Base-by-base conservation (phyloP, 2,113 vertebrate species). In the Pluvianellus socialis region DNA sequence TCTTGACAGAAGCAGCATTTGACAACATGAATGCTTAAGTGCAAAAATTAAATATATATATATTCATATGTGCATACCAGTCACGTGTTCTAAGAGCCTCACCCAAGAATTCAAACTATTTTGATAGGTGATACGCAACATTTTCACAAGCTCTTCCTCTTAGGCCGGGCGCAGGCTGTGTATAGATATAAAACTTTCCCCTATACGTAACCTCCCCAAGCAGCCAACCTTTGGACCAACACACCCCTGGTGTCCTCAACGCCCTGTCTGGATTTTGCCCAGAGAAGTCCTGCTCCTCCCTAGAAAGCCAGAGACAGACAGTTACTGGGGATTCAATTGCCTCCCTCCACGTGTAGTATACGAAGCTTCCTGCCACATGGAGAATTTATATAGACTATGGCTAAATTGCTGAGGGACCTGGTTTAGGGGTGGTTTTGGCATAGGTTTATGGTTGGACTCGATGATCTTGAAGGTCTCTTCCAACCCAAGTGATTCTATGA, bases 71-170 rank as follows among this genome's bases (percentile, higher is more conserved):
- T 0, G 50, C 11, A 92, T 40, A 59, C 10, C 20, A 59, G 12
- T 38, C 61, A 63, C 59, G 28, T 9, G 66, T 10, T 74, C 10
- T 7, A 27, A 26, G 26, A 80, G 56, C 65, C 58, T 89, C 73
- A 91, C 24, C 38, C 62, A 95, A 79, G 83, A 91, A 87, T 75
- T 90, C 70, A 10, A 94, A 90, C 50, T 76, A 62, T 89, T 95
- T 70, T 65, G 32, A 76, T 50, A 67, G 45, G 42, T 53, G 45
- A 63, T 33, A 26, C 7, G 63, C 38, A 58, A 1, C 21, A 49
- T 70, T 87, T 67, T 62, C 45, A 55, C 45, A 81, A 79, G 59
- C 71, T 87, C 77, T 71, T 90, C 74, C 84, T 82, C 83, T 65
- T 12, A 45, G 14, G 20, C 79, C 66, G 55, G 52, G 24, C 22